These are phyloP conservation scores for Oxyteleia sp. DNA, from an alignment of 2,888 invertebrate species.

Conservation along the genomic window DNA sequence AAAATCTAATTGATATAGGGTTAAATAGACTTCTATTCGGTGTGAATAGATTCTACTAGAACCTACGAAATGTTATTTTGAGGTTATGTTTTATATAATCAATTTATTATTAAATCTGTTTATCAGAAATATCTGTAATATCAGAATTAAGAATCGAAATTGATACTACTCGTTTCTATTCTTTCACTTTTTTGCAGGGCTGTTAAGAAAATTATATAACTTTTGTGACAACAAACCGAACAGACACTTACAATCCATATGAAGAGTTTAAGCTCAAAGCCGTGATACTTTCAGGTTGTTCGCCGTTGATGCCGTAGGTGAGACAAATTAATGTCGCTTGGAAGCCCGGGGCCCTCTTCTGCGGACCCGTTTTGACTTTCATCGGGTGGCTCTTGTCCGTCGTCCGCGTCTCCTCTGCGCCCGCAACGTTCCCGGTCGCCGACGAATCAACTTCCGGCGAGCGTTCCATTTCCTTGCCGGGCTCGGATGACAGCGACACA, in stretches of 20 bases:
- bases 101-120: too few species aligned
- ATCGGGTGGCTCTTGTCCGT: conserved; percentile 88
- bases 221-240: too few species aligned
- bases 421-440: conserved; percentile 88
- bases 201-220: too few species aligned
- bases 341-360: conserved; percentile 97
- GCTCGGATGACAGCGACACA: conserved; percentile 94
- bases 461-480: conserved; percentile 92
- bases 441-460: conserved; percentile 94
- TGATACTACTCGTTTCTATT: too few species aligned
- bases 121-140: too few species aligned
- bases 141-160: too few species aligned
- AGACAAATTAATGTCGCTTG: conserved; percentile 98
- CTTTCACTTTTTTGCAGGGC: too few species aligned
- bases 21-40: too few species aligned
- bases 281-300: conserved; percentile 95
- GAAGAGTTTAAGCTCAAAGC: conserved; percentile 98
- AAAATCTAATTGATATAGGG: too few species aligned
- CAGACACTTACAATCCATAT: conserved; percentile 99
- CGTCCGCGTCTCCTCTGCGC: conserved; percentile 85
- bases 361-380: conserved; percentile 92
- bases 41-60: too few species aligned
- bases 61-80: too few species aligned
- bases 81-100: too few species aligned
- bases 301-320: conserved; percentile 93